phyloP scores from a whole-genome alignment of 1,140 invertebrate genomes.

The Papilio glaucus region DNA sequence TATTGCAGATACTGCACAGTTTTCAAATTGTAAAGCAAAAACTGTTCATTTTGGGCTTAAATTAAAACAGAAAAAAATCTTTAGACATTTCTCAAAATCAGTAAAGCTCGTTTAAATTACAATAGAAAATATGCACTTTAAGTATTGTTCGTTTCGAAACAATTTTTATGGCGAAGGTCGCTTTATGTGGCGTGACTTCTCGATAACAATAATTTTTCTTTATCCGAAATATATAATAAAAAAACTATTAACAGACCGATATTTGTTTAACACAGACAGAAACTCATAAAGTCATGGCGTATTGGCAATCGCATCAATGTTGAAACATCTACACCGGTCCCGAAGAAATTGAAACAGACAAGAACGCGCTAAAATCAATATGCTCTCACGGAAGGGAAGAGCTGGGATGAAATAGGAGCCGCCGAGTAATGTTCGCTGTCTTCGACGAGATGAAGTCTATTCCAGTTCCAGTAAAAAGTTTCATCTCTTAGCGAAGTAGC shows the following conservation, averaged over 20 bases:
- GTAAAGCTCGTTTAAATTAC: not conserved
- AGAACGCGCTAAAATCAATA: conserved; percentile 8
- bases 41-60: conserved; percentile 7
- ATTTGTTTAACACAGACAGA: not conserved
- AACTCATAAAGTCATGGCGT: not conserved
- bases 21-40: conserved; percentile 15
- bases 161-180: not conserved
- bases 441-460: conserved; percentile 24
- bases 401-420: not conserved
- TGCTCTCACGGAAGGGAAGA: not conserved
- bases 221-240: too few species aligned
- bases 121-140: not conserved
- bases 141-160: not conserved
- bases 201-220: too few species aligned
- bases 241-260: too few species aligned
- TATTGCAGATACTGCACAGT: not conserved
- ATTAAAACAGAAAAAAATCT: not conserved
- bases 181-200: too few species aligned
- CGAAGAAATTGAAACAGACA: conserved; percentile 20
- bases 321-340: not conserved
- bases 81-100: not conserved
- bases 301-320: conserved; percentile 17
- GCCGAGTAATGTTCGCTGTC: conserved; percentile 10
- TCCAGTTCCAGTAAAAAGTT: conserved; percentile 13
- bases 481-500: conserved; percentile 22